A percentile compares a stretch with the other conserved stretches of the same genome.
phyloP scores from a whole-genome alignment of 2,797 vertebrate species.

The Petrocephalus schoutedeni region DNA sequence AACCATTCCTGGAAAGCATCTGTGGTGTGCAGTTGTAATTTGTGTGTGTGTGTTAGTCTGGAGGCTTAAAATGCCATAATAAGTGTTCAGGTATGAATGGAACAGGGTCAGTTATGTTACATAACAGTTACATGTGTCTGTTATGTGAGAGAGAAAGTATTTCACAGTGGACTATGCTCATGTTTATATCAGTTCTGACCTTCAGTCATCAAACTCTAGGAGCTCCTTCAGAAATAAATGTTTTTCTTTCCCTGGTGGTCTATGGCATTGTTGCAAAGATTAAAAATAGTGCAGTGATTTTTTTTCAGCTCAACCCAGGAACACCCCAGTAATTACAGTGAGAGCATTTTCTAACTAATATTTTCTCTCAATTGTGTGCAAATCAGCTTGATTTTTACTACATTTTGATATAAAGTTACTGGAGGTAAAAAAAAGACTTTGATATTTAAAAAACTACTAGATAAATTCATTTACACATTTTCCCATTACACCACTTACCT shows the following conservation, averaged over 20 bases:
- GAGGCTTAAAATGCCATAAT: background rate
- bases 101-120: too few species aligned
- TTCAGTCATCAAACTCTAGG: background rate
- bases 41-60: background rate
- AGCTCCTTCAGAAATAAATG: background rate
- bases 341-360: background rate
- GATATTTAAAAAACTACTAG: background rate
- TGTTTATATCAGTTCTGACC: background rate
- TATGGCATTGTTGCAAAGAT: background rate
- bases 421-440: background rate
- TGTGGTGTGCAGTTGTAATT: background rate
- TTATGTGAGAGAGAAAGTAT: background rate
- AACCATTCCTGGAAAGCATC: background rate
- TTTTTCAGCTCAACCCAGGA: background rate
- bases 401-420: background rate
- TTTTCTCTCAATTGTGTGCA: background rate
- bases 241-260: background rate
- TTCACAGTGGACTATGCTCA: background rate
- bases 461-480: background rate
- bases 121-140: background rate
- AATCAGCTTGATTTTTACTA: background rate
- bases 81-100: background rate
- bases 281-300: background rate
- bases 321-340: background rate
- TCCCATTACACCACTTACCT: too few species aligned